Evolutionary conservation across 2,797 vertebrate genomes (phyloP), one percentile per base, ranked within the genome.

Genomic region (Sebastes aleutianus): DNA sequence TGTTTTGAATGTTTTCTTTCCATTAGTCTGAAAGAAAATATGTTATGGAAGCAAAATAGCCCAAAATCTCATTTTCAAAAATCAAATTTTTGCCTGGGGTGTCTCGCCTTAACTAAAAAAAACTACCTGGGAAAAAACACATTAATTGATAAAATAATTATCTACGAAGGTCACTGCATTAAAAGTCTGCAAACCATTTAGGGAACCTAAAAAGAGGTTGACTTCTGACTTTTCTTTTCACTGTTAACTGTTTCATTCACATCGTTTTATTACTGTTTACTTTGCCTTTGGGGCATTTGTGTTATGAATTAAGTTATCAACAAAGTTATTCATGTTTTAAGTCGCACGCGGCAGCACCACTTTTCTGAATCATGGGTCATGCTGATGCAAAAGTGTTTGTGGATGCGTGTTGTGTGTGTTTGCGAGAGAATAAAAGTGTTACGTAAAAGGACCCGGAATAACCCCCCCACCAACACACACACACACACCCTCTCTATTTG

Each of bases 401-500:
- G 72, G 57, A 67, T 83, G 22, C 1, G 13, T n/a, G 70, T 62
- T 78, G 66, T 58, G 74, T 78, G 84, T 58, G 76, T 75, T 59
- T 72, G 64, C 11, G 22, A 74, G 34, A 70, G 62, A 80, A 74
- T 86, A 64, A 77, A 75, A 79, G 81, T 84, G 79, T 90, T 86
- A 82, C 61, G 79, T 87, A 88, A 91, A 91, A 85, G 26, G 62
- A 59, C 78, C 85, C 27, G 29, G 71, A 89, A 74, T 82, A 74
- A 76, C 85, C 83, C 78, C 22, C 26, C 36, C 10, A 7, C 26
- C 18, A 14, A 8, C 31, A 29, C 54, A 65, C 75, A 87, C 83
- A 80, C 69, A 78, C 83, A 83, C 85, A 68, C 78, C 18, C 73
- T 74, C 73, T 90, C 91, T 88, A 93, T 94, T 93, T 92, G 77